Evolutionary conservation across 2,113 vertebrate species (phyloP).

Genomic region (Amphilophus citrinellus): DNA sequence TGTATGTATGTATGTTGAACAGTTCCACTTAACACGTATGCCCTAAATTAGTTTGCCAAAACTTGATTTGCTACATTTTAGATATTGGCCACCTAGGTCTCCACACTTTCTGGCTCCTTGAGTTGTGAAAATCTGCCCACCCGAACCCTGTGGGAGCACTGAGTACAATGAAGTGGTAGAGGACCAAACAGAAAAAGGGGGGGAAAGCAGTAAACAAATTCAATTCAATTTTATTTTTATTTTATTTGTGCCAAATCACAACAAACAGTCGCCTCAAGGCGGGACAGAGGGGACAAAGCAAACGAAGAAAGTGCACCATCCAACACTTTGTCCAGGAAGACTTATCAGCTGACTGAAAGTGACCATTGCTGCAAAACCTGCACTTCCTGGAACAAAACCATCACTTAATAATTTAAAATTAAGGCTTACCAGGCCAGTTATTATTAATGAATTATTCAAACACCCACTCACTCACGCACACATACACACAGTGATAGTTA

Average conservation of each 20-base stretch:
- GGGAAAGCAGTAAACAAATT: constrained; percentile 12
- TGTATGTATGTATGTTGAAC: too few relatives aligned
- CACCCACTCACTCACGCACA: not conserved
- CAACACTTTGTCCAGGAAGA: constrained; percentile 1
- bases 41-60: not conserved
- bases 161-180: constrained; percentile 34
- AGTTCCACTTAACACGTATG: too few relatives aligned
- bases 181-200: not conserved
- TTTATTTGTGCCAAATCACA: too few relatives aligned
- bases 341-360: constrained; percentile 17
- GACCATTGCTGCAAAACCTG: constrained; percentile 5
- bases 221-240: too few relatives aligned
- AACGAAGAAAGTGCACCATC: not conserved
- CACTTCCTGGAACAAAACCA: constrained; percentile 1
- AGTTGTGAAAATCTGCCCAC: constrained; percentile 45
- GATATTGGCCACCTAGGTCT: not conserved
- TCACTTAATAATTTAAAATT: not conserved
- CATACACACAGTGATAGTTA: not conserved
- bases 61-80: not conserved
- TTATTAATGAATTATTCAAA: not conserved
- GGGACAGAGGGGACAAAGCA: not conserved
- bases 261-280: too few relatives aligned
- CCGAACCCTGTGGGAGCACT: constrained; percentile 26
- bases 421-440: not conserved
- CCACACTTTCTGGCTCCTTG: not conserved